These are phyloP conservation scores for Lucifuga dentata DNA, from an alignment of 2,113 vertebrate species.

Conservation along the genomic window DNA sequence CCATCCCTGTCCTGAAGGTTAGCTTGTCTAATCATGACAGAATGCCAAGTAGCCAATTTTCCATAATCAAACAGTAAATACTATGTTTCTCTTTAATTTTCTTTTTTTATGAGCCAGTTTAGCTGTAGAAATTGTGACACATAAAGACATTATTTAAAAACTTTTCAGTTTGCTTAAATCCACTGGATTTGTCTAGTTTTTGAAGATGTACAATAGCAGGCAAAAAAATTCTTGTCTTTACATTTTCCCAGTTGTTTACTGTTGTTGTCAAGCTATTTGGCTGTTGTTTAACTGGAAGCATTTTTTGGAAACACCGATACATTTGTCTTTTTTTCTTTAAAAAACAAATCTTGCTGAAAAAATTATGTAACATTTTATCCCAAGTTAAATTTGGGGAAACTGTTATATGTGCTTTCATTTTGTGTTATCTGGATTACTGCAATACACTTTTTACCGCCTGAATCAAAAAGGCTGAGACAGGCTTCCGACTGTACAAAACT, in stretches of 20 bases:
- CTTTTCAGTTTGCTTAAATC: neutral
- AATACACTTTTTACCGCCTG: too few relatives aligned
- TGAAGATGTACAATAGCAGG: neutral
- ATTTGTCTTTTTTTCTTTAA: too few relatives aligned
- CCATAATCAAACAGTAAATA: slow-evolving; percentile 5
- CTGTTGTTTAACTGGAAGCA: neutral
- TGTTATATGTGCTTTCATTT: too few relatives aligned
- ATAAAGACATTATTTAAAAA: neutral
- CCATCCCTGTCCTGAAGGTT: slow-evolving; percentile 19
- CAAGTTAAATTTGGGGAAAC: too few relatives aligned
- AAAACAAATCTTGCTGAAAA: too few relatives aligned
- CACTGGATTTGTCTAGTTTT: neutral
- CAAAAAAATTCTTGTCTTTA: neutral
- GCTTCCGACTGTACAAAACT: too few relatives aligned
- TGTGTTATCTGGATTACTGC: too few relatives aligned
- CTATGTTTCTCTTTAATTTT: slow-evolving; percentile 1
- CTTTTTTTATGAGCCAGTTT: neutral
- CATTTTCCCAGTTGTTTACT: neutral
- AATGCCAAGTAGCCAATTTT: slow-evolving; percentile 24
- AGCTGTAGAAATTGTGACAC: neutral
- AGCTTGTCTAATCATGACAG: slow-evolving; percentile 32
- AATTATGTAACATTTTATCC: too few relatives aligned
- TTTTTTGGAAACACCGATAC: neutral
- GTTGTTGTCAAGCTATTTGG: neutral
- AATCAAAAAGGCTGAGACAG: too few relatives aligned